Evolutionary conservation across 1,140 invertebrate species (phyloP), one percentile per base, ranked within the genome.

Genomic region (Cotesia glomerata): DNA sequence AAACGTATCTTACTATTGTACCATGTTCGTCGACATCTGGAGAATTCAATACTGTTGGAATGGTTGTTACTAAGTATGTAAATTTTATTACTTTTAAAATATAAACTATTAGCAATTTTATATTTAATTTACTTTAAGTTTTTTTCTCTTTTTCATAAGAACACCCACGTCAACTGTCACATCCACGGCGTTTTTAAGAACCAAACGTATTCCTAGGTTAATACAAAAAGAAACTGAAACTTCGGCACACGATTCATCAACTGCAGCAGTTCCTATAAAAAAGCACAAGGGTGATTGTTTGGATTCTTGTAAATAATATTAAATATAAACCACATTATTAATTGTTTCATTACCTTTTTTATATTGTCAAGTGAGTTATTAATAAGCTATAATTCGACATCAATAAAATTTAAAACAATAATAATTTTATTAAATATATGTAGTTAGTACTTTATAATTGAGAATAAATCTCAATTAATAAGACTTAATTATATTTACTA

Each of bases 231-330:
- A 81, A 79, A 71, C 77, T 16, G 84, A 83, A 49, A 79, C 65
- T 26, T 26, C 26, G 26, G 26, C 26, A 74, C 82, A 81, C 68
- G 84, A 85, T 67, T 75, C 82, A 71, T 72, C 75, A 45, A 72
- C 76, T 35, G 68, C 78, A 54, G 7, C 39, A 45, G 11, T 45
- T 45, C 39, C 39, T 45, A 11, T 45, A 9, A 87, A 87, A 75
- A 86, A 84, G 72, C 80, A 80, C 76, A 87, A 87, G 78, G 80
- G 79, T 58, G 85, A 86, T 18, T 79, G 75, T 16, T 79, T 77
- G 74, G 84, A 87, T 80, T 82, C 83, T 75, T 87, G 85, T 87
- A 87, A 87, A 87, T 87, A 86, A 87, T 45, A 45, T 45, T 45
- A 45, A 45, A 45, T 45, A 45, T 45, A 45, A 45, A 45, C 11